Conservation (phyloP, 1,140 invertebrate genomes). For the Pentalonia nigronervosa region DNA sequence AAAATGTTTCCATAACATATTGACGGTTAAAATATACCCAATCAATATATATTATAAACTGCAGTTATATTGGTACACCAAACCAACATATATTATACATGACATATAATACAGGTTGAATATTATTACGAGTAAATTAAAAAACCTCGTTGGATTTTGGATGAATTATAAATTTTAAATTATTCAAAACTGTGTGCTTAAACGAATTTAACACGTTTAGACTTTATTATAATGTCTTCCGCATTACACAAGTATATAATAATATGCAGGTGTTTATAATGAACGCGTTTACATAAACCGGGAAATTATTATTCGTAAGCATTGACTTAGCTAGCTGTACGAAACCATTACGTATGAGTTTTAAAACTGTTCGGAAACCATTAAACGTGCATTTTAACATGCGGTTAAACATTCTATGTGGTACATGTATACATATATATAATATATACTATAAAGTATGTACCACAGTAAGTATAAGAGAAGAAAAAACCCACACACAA, state of each 20-base stretch:
- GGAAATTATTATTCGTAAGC: neutral
- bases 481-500: neutral
- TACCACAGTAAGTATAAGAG: neutral
- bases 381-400: slow-evolving; percentile 1
- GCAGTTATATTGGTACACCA: neutral
- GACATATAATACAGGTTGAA: neutral
- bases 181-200: neutral
- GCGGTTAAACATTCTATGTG: neutral
- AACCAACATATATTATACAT: neutral
- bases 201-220: neutral
- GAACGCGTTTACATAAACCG: neutral
- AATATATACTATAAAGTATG: neutral
- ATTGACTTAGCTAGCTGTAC: neutral
- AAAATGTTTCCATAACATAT: neutral
- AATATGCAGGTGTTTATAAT: neutral
- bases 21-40: neutral
- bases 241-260: neutral
- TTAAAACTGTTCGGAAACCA: neutral
- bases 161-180: neutral
- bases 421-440: neutral
- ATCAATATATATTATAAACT: neutral
- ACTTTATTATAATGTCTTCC: neutral
- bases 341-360: neutral
- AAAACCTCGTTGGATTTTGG: neutral
- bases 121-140: neutral